Conservation (phyloP, 2,113 vertebrate genomes). For the Pygoscelis antarcticus region DNA sequence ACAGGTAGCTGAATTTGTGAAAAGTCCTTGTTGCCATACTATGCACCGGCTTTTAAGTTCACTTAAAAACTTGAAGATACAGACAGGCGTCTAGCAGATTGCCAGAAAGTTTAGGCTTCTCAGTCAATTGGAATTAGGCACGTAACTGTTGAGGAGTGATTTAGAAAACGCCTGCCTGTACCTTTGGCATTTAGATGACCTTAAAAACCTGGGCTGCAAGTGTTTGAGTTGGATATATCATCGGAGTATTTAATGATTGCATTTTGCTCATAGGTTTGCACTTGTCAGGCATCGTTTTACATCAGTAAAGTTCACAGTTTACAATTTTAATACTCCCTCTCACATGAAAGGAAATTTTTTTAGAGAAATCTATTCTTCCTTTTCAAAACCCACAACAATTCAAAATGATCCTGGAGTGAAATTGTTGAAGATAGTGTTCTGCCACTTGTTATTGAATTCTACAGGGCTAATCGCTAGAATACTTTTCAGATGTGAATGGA, state of each 20-base stretch:
- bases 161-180: not conserved
- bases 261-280: not conserved
- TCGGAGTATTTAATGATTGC: not conserved
- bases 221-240: not conserved
- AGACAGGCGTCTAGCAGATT: not conserved
- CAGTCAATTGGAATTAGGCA: not conserved
- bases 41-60: not conserved
- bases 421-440: not conserved
- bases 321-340: not conserved
- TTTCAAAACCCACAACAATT: not conserved
- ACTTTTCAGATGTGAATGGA: not conserved
- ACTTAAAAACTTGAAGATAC: not conserved
- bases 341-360: not conserved
- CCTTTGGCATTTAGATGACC: not conserved
- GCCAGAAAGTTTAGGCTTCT: not conserved
- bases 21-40: not conserved
- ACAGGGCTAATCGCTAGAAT: not conserved
- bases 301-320: not conserved
- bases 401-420: not conserved
- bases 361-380: not conserved
- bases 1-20: not conserved
- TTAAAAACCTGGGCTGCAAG: not conserved
- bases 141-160: not conserved
- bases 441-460: not conserved
- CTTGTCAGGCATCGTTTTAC: not conserved